Evolutionary conservation across 2,888 invertebrate genomes (phyloP).

Genomic region (Monoplex corrugatus): DNA sequence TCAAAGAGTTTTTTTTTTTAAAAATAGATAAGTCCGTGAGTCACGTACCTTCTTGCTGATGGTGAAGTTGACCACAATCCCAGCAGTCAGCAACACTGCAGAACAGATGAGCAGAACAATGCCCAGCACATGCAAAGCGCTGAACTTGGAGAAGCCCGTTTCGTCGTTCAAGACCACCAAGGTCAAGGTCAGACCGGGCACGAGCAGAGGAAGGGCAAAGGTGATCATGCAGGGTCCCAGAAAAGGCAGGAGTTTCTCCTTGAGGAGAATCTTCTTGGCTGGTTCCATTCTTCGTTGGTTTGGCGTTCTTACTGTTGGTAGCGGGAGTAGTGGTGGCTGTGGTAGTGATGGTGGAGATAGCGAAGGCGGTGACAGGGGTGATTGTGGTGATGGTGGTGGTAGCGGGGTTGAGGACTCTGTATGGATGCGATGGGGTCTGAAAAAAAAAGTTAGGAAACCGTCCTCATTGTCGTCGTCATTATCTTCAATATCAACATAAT

Average conservation of each 20-base stretch:
- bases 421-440: neutral
- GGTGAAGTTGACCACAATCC: slow-evolving; percentile 53
- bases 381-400: slow-evolving; percentile 8
- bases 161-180: slow-evolving; percentile 64
- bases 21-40: too few relatives aligned
- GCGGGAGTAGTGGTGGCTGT: neutral
- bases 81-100: slow-evolving; percentile 51
- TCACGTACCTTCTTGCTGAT: slow-evolving; percentile 43
- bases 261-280: slow-evolving; percentile 50
- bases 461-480: too few relatives aligned
- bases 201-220: slow-evolving; percentile 64
- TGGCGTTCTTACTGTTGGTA: neutral
- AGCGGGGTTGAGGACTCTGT: neutral
- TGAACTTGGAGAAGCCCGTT: slow-evolving; percentile 59
- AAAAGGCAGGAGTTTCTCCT: slow-evolving; percentile 55
- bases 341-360: neutral
- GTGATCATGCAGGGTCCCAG: slow-evolving; percentile 65
- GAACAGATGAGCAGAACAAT: slow-evolving; percentile 56
- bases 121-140: slow-evolving; percentile 61
- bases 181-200: slow-evolving; percentile 66
- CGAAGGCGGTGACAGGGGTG: neutral
- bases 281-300: neutral
- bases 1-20: too few relatives aligned
- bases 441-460: too few relatives aligned
- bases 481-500: too few relatives aligned